phyloP scores from a whole-genome alignment of 1,140 invertebrate genomes.

The Ectropis grisescens region DNA sequence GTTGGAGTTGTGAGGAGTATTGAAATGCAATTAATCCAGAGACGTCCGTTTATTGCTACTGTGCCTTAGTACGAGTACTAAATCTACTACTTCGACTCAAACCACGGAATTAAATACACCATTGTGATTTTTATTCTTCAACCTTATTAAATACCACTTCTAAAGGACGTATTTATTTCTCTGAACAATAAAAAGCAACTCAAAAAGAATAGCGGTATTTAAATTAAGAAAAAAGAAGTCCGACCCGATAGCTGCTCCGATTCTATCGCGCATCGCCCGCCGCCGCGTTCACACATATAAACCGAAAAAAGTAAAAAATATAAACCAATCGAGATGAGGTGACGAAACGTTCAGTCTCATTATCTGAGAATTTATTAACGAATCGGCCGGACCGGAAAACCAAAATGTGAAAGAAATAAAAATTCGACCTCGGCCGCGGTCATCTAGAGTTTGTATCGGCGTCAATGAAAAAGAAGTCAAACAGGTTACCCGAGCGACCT shows the following conservation, averaged over 20 bases:
- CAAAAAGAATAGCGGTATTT: too few species aligned
- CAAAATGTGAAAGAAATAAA: conserved; percentile 69
- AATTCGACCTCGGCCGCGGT: conserved; percentile 65
- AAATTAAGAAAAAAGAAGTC: conserved; percentile 59
- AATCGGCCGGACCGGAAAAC: conserved; percentile 66
- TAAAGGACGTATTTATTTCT: too few species aligned
- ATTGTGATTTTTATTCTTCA: too few species aligned
- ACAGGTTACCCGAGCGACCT: conserved; percentile 49
- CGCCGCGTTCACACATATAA: too few species aligned
- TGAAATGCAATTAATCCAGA: too few species aligned
- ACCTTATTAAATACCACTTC: too few species aligned
- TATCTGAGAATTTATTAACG: conserved; percentile 70
- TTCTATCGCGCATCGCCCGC: conserved; percentile 41
- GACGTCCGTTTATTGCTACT: too few species aligned
- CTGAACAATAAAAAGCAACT: too few species aligned
- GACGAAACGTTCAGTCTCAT: conserved; percentile 69
- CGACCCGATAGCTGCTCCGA: conserved; percentile 44
- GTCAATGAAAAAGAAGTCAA: conserved; percentile 64
- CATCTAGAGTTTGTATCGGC: conserved; percentile 58
- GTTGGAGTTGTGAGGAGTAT: too few species aligned
- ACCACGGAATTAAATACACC: too few species aligned
- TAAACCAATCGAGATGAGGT: conserved; percentile 65
- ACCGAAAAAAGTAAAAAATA: conserved; percentile 50
- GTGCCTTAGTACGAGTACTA: too few species aligned
- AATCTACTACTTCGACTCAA: too few species aligned